Base-by-base conservation (phyloP, 2,113 vertebrate genomes). In the Bufo bufo region DNA sequence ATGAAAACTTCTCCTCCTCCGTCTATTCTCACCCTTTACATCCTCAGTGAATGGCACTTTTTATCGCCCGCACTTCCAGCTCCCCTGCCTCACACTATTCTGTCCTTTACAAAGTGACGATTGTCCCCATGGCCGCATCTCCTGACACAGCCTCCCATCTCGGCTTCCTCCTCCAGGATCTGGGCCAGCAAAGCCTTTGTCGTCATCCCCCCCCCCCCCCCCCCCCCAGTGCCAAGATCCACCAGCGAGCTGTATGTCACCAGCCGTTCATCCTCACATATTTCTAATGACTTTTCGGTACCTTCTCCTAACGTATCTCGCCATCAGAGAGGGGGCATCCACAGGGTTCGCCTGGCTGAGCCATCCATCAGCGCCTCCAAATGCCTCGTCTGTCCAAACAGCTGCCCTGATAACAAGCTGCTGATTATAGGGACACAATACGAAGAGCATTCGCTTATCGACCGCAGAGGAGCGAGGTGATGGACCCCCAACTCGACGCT, bases 51-150 rank as follows among this genome's bases (percentile, higher is more conserved):
- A 47, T 82, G 14, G 6, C n/a, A 2, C 82, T 72, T 16, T 72
- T 16, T n/a, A 71, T 56, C n/a, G 50, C 82, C 66, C 65, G 20
- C 82, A 52, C 50, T n/a, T 71, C 66, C 49, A 14, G 33, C 19
- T 77, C 50, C 50, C 77, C 20, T 54, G 19, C 50, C 49, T n/a
- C 75, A 78, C 77, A 23, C 50, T 78, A 78, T 56, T 78, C 77
- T 78, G 50, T 47, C n/a, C 20, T 49, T 71, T 20, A 20, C 56
- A 45, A 33, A 74, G 71, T 59, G 71, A 61, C 56, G 12, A 65
- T 56, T 80, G 85, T 87, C 50, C 65, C 85, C 52, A 58, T 81
- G 33, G 77, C 50, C 20, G 63, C 85, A 72, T 80, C 85, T 72
- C 77, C 63, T 58, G 61, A 52, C 85, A 47, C 45, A n/a, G 85